Base-by-base conservation (phyloP, 2,797 vertebrate genomes). In the Myotis daubentonii region DNA sequence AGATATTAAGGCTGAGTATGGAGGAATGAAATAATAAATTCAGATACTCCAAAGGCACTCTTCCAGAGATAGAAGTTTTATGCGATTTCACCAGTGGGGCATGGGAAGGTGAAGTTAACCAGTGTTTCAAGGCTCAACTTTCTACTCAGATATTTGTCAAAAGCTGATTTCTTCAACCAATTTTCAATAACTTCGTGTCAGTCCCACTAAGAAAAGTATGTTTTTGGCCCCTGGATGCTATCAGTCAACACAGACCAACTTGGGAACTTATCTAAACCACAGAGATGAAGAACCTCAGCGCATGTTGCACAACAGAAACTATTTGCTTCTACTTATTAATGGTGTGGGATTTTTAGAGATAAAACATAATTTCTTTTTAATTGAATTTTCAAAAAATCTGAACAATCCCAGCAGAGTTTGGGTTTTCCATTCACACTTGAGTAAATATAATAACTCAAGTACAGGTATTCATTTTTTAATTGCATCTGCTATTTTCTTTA, bases 151-250 rank as follows among this genome's bases (percentile, higher is more conserved):
- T 3, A 36, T 85, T 85, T 44, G 12, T 22, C 41, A 62, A 75
- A 94, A 44, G 53, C 41, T 44, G 10, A 87, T 74, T 88, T 92
- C 3, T 53, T 92, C 17, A 68, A 82, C 20, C 20, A 78, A 3
- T 65, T 81, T 91, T 81, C 53, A 74, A 71, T 30, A 75, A 25
- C 76, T 80, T 90, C 9, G 49, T n/a, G 13, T 94, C 70, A 88
- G 41, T 33, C 51, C 16, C 66, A 82, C 28, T 81, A 57, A 79
- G 17, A 8, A 83, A 16, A 75, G 16, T 36, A 76, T 53, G 38
- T 53, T 83, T 79, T 82, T 70, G 49, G 62, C 72, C 55, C 85
- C 41, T 60, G 75, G n/a, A 57, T 38, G 68, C 78, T 83, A 49
- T 86, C 41, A 76, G 16, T 72, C 55, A 86, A 25, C 66, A 41